phyloP scores from a whole-genome alignment of 92 coral and sea anemone species.

The Plumapathes pennacea region DNA sequence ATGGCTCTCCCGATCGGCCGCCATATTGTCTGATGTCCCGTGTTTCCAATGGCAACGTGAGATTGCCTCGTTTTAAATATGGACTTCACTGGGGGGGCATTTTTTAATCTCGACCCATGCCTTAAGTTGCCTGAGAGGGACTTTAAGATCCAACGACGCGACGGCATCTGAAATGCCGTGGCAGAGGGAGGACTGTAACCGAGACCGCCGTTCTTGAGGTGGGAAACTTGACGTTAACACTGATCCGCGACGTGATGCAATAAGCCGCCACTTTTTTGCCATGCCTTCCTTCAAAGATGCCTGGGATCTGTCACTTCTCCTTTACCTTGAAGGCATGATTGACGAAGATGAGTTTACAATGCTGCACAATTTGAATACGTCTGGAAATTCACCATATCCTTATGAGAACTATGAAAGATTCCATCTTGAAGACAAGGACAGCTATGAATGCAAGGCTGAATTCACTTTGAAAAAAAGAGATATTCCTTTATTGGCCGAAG shows the following conservation, averaged over 20 bases:
- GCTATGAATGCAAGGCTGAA: constrained; percentile 5
- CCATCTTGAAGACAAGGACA: constrained; percentile 17
- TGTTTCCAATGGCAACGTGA: too few species aligned
- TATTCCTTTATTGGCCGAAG: constrained; percentile 16
- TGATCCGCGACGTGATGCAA: background rate
- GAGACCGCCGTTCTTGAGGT: background rate
- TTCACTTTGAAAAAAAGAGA: constrained; percentile 18
- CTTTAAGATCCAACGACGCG: too few species aligned
- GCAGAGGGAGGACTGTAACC: too few species aligned
- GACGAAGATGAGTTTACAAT: constrained; percentile 1
- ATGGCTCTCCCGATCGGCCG: too few species aligned
- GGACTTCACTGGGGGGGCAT: too few species aligned
- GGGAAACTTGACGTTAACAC: background rate
- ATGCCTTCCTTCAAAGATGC: background rate
- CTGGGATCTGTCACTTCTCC: background rate
- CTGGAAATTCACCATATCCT: too few species aligned
- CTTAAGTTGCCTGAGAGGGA: too few species aligned
- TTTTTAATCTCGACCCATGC: too few species aligned
- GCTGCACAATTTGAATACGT: constrained; percentile 3
- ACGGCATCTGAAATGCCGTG: too few species aligned
- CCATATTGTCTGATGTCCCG: too few species aligned
- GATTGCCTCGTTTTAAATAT: too few species aligned
- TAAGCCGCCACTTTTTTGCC: background rate
- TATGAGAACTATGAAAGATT: constrained; percentile 26
- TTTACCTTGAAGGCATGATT: background rate